Base-by-base conservation (phyloP, 2,113 vertebrate genomes). In the Oxyura jamaicensis region DNA sequence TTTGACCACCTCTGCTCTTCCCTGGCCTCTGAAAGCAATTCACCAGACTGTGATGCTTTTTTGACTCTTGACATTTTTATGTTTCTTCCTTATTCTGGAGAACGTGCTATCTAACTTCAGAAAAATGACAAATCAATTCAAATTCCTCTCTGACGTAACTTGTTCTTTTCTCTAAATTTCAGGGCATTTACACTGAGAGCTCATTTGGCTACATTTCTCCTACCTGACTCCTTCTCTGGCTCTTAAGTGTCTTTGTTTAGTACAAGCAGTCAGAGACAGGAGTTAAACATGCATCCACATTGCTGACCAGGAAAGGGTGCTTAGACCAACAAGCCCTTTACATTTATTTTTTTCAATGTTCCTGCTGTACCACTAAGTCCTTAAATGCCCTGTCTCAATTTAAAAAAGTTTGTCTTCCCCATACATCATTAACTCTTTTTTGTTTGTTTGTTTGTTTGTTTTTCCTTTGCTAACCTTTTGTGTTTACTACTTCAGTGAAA, bases 321-420 rank as follows among this genome's bases (percentile, higher is more conserved):
- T 0, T 8, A 65, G 72, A 89, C 92, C 89, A 90, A 59, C 35
- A 77, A 95, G 39, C n/a, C 81, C 85, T 92, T 92, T 68, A 87
- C 3, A 0, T 93, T 96, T 79, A 74, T 93, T 77, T 96, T 83
- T 56, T 80, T 78, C 41, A 0, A 0, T 41, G 31, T 53, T 96
- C 86, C 59, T 89, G 74, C 73, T 88, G 80, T 73, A 80, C 58
- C 71, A 80, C 77, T 69, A 50, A 96, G 89, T 90, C 73, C 74
- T 92, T 76, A 87, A 81, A 92, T 83, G 73, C 76, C 76, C 79
- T 90, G 76, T 77, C 66, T 84, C 67, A 66, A 68, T 71, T 85
- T 60, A 65, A 94, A 77, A 72, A 22, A 16, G 63, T 91, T 66
- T 83, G 67, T 53, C 80, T 91, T 93, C 31, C 46, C 55, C 63